Conservation (phyloP, 2,797 vertebrate species). For the Sciurus carolinensis region DNA sequence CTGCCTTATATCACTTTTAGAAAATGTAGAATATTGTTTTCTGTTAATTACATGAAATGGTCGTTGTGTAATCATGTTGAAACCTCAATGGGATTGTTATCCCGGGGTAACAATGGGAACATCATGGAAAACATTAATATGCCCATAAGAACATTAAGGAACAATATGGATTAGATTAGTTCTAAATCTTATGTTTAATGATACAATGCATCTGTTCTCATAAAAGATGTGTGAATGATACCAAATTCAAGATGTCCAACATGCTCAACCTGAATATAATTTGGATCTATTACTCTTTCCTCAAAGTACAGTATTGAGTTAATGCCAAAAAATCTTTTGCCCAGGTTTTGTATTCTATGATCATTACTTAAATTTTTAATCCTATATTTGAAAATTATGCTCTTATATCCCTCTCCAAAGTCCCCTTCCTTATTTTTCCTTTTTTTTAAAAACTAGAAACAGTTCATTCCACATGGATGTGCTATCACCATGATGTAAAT, state of each 20-base stretch:
- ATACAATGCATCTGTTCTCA: not conserved
- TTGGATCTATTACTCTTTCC: not conserved
- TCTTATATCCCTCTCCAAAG: not conserved
- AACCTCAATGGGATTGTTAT: not conserved
- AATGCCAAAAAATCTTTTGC: not conserved
- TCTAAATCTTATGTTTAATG: not conserved
- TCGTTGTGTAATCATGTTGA: not conserved
- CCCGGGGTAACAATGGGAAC: not conserved
- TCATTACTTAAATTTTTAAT: not conserved
- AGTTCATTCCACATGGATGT: not conserved
- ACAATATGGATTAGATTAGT: not conserved
- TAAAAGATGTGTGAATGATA: not conserved
- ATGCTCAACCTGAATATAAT: not conserved
- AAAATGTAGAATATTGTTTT: not conserved
- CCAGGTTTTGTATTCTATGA: not conserved
- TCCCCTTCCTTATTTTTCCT: rapidly evolving
- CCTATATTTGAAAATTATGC: not conserved
- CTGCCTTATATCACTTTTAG: not conserved
- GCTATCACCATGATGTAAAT: not conserved
- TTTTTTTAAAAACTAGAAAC: not conserved
- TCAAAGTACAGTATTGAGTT: not conserved
- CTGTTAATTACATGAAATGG: not conserved
- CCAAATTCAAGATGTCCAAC: not conserved
- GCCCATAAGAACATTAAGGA: not conserved
- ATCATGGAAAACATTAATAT: not conserved